Conservation (phyloP, 2,113 vertebrate genomes). For the Glaucomys volans region DNA sequence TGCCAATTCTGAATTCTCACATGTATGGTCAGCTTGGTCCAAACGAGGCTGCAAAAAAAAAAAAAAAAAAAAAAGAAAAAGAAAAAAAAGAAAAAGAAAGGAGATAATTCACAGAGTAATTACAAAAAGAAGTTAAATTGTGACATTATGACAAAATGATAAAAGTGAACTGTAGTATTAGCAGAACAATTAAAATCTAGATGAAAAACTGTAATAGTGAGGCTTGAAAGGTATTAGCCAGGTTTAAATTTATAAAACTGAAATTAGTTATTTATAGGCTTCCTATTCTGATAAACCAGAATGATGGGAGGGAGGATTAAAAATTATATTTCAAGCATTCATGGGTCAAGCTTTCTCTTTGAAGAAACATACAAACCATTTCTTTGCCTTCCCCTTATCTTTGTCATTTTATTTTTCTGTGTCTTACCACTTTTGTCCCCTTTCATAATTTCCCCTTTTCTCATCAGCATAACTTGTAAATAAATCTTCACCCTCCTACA, state of each 20-base stretch:
- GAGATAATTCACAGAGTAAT: slow-evolving; percentile 3
- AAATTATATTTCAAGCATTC: neutral
- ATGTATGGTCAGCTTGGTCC: slow-evolving; percentile 88
- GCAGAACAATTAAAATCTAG: slow-evolving; percentile 38
- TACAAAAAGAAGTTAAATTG: slow-evolving; percentile 50
- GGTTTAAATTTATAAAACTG: slow-evolving; percentile 16
- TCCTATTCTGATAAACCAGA: slow-evolving; percentile 15
- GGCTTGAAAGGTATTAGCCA: neutral
- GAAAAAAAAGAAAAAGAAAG: slow-evolving; percentile 31
- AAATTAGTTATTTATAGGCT: slow-evolving; percentile 40
- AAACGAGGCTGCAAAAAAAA: slow-evolving; percentile 88
- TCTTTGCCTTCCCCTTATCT: slow-evolving; percentile 30
- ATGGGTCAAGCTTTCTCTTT: neutral
- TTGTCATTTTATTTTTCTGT: slow-evolving; percentile 1
- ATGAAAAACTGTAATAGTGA: neutral
- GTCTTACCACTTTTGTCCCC: neutral
- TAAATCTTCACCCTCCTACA: slow-evolving; percentile 8
- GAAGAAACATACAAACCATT: neutral
- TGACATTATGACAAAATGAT: slow-evolving; percentile 56
- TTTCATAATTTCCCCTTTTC: neutral
- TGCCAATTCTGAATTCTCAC: slow-evolving; percentile 86
- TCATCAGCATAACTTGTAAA: neutral
- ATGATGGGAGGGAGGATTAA: neutral
- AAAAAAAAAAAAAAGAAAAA: slow-evolving; percentile 26
- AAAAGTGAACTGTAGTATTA: slow-evolving; percentile 45